Evolutionary conservation across 2,888 invertebrate species (phyloP).

Genomic region (Nephrotoma flavescens): DNA sequence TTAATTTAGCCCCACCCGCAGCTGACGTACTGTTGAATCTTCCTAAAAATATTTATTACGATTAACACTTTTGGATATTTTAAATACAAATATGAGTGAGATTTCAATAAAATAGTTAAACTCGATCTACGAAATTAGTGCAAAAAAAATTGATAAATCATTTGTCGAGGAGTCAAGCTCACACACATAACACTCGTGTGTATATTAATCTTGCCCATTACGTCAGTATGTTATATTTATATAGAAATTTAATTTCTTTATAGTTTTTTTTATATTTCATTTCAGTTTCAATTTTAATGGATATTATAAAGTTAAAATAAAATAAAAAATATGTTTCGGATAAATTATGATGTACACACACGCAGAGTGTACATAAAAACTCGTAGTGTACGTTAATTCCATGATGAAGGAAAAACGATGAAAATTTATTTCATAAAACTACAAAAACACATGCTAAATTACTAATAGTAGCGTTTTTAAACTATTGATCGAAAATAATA

Average conservation of each 20-base stretch:
- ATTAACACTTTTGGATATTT: neutral
- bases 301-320: neutral
- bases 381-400: neutral
- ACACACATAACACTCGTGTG: neutral
- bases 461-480: neutral
- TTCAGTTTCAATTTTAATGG: neutral
- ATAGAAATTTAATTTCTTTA: neutral
- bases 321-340: neutral
- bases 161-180: neutral
- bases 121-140: neutral
- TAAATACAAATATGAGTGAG: neutral
- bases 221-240: neutral
- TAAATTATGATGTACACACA: neutral
- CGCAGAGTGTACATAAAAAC: neutral
- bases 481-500: neutral
- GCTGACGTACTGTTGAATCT: neutral
- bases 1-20: no score
- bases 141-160: neutral
- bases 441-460: neutral
- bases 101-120: neutral
- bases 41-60: no score
- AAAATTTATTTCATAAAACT: neutral
- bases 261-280: neutral
- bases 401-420: neutral
- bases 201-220: neutral